phyloP scores from a whole-genome alignment of 2,797 vertebrate genomes.

The Silurus lanzhouensis region DNA sequence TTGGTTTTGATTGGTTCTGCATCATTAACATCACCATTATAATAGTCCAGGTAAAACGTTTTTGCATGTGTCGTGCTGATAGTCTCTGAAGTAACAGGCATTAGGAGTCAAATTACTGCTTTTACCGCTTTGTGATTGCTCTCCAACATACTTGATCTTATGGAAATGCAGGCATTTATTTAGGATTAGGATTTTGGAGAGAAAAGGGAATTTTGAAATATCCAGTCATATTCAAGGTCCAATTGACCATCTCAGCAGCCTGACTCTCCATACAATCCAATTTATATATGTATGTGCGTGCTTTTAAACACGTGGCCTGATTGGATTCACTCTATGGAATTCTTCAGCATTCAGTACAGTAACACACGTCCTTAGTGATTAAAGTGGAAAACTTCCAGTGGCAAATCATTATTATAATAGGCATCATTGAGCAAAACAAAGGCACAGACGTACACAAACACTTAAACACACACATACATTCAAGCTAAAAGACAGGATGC shows the following conservation, averaged over 20 bases:
- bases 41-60: constrained; percentile 16
- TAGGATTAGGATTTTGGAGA: constrained; percentile 64
- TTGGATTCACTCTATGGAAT: constrained; percentile 62
- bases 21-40: background rate
- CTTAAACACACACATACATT: constrained; percentile 32
- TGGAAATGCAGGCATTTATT: constrained; percentile 59
- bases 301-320: constrained; percentile 56
- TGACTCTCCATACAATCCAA: constrained; percentile 50
- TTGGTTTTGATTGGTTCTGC: constrained; percentile 30
- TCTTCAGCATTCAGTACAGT: constrained; percentile 58
- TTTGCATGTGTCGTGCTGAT: background rate
- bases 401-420: constrained; percentile 69
- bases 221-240: constrained; percentile 63
- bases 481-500: constrained; percentile 65
- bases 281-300: constrained; percentile 46
- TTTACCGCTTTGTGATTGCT: background rate
- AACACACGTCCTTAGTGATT: constrained; percentile 68
- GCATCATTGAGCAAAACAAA: constrained; percentile 60
- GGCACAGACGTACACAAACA: constrained; percentile 48
- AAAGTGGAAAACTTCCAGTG: constrained; percentile 65
- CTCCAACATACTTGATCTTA: background rate
- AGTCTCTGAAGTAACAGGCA: constrained; percentile 26
- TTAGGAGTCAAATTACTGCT: background rate
- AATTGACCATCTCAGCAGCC: constrained; percentile 36
- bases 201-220: constrained; percentile 58